Evolutionary conservation across 2,888 invertebrate species (phyloP), one percentile per base, ranked within the genome.

Genomic region (Amphipoea lucens): DNA sequence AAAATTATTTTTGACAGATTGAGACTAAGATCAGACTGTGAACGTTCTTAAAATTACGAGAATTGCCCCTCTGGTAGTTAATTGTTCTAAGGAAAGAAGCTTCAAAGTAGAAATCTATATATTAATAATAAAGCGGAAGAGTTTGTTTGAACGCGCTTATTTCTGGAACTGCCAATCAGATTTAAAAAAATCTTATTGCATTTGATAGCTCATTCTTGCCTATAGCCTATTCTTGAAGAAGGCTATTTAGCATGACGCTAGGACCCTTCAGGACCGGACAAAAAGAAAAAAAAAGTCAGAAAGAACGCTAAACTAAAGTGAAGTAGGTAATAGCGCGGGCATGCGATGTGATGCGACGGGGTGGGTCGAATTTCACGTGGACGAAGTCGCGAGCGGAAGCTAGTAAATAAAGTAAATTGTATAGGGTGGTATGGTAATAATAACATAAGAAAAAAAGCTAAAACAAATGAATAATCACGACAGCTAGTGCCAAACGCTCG

Each of bases 131-230:
- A 57, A 57, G 23, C 23, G 23, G 23, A 57, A 57, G 23, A 23
- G 9, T 57, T 54, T 57, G 23, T 23, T 11, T 11, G 57, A 57
- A 11, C 23, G 23, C 23, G 1, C 11, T 12, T n/a, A n/a, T 12
- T 1, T 60, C 1, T n/a, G 1, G 11, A n/a, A 60, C 11, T n/a
- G 1, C 0, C 0, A 4, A 11, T n/a, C 11, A 11, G 57, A n/a
- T 60, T n/a, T 0, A 4, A 60, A 60, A n/a, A 54, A 54, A 54
- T 57, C 3, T n/a, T 11, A n/a, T 60, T n/a, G 4, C n/a, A n/a
- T n/a, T 60, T 11, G 23, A n/a, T n/a, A 60, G 4, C n/a, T 4
- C 11, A n/a, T 29, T 29, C 29, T 29, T 29, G 29, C 29, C 29
- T 29, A 29, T 29, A 29, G 29, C 29, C 29, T 29, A 12, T n/a